Evolutionary conservation across 2,797 vertebrate species (phyloP), one percentile per base, ranked within the genome.

Genomic region (Siniperca obscura): DNA sequence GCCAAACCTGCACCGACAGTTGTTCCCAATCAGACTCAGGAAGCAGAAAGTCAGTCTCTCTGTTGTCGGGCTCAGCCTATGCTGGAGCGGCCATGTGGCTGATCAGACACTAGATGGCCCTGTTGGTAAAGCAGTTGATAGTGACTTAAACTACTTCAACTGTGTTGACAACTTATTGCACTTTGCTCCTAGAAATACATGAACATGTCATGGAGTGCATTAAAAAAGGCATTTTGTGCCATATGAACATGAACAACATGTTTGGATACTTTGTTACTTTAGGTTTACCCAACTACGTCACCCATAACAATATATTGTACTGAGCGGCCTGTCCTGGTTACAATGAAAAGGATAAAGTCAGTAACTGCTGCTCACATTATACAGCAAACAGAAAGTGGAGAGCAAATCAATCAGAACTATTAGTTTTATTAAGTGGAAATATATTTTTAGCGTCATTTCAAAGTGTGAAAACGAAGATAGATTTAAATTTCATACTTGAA

Each of bases 81-180:
- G 5, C n/a, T 69, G 7, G 14, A 59, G 40, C 10, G 10, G 75
- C 56, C 16, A 36, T 86, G 86, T 36, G 25, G 14, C 6, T 5
- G 0, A 8, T 69, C n/a, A 48, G 69, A 73, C 93, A 86, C 89
- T 87, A 93, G 94, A 85, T 85, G 93, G 89, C 86, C 19, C 56
- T 87, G 78, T 92, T 83, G 86, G 27, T 78, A 85, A 86, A 82
- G 83, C n/a, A 25, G 70, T 78, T 53, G 11, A 30, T 7, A 50
- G 8, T 8, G 3, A 44, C 25, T 27, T 56, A 27, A 67, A 53
- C 30, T 2, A 42, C 55, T 27, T 11, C 10, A 65, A 1, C 16
- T 19, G 14, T 22, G 56, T 36, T 72, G 57, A 62, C 44, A 30
- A 60, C 19, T 56, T 73, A 1, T 22, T 50, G 5, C 19, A 38